Conservation (phyloP, 2,113 vertebrate genomes). For the Rattus rattus region DNA sequence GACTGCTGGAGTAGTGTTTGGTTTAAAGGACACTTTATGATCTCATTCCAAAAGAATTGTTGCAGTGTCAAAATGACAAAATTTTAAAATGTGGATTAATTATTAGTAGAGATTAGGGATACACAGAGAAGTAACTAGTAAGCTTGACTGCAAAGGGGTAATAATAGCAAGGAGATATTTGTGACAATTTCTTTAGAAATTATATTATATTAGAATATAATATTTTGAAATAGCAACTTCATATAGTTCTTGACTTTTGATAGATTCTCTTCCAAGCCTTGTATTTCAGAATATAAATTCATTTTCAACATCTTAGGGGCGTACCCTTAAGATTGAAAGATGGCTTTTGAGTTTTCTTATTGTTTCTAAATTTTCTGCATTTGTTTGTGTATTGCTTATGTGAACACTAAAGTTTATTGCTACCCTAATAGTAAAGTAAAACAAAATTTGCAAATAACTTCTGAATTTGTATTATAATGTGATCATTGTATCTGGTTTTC, state of each 20-base stretch:
- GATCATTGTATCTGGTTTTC: neutral
- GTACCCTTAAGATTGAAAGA: neutral
- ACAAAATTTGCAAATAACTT: neutral
- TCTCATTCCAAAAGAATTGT: constrained; percentile 20
- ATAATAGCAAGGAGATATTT: neutral
- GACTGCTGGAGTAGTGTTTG: too few relatives aligned
- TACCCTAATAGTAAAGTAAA: neutral
- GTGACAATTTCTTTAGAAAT: neutral
- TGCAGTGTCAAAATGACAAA: neutral
- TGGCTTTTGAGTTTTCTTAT: neutral
- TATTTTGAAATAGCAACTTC: neutral
- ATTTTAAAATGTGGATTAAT: neutral
- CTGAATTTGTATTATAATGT: neutral
- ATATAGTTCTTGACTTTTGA: neutral
- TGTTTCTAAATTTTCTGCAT: constrained; percentile 4
- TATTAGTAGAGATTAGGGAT: neutral
- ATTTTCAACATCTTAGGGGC: neutral
- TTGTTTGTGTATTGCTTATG: constrained; percentile 12
- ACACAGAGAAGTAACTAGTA: neutral
- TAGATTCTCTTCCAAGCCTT: neutral
- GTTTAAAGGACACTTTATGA: constrained; percentile 20
- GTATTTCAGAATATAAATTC: neutral
- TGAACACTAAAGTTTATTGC: neutral
- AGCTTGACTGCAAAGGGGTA: neutral
- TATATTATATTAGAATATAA: neutral